phyloP scores from a whole-genome alignment of 2,797 vertebrate species.

The Sebastes taczanowskii region DNA sequence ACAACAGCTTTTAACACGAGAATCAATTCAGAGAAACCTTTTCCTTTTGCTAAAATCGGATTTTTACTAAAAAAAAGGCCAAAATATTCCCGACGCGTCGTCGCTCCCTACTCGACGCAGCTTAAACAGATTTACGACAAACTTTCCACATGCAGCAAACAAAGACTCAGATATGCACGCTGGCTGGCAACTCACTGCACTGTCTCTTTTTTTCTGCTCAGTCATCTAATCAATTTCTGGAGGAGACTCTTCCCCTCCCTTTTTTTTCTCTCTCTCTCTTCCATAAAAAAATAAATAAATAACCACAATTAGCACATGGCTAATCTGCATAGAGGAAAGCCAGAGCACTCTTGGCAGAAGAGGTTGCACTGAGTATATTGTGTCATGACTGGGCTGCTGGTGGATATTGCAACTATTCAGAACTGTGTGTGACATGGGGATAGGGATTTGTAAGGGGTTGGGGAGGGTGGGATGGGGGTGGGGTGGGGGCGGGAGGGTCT shows the following conservation, averaged over 20 bases:
- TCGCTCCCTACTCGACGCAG: background rate
- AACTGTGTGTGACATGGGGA: slow-evolving; percentile 30
- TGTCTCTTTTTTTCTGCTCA: slow-evolving; percentile 41
- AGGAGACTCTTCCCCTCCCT: slow-evolving; percentile 77
- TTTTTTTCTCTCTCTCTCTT: slow-evolving; percentile 44
- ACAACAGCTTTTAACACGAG: background rate
- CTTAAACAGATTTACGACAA: background rate
- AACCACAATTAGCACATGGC: slow-evolving; percentile 93
- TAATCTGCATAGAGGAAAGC: slow-evolving; percentile 96
- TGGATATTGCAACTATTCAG: slow-evolving; percentile 62
- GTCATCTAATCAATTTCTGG: slow-evolving; percentile 71
- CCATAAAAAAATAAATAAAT: slow-evolving; percentile 83
- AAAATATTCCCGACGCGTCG: background rate
- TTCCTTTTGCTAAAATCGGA: background rate
- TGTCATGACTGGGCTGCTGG: slow-evolving; percentile 77
- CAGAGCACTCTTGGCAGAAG: slow-evolving; percentile 86
- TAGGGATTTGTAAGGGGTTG: slow-evolving; percentile 56
- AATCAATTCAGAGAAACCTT: background rate
- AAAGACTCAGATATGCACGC: background rate
- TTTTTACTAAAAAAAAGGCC: background rate
- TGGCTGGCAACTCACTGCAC: slow-evolving; percentile 1
- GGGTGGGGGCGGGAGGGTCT: slow-evolving; percentile 33
- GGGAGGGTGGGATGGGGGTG: slow-evolving; percentile 6
- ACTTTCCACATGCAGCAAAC: background rate
- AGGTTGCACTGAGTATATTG: slow-evolving; percentile 85